These are phyloP conservation scores for Jordanella pulchra DNA, from an alignment of 2,797 vertebrate species.

Conservation along the genomic window DNA sequence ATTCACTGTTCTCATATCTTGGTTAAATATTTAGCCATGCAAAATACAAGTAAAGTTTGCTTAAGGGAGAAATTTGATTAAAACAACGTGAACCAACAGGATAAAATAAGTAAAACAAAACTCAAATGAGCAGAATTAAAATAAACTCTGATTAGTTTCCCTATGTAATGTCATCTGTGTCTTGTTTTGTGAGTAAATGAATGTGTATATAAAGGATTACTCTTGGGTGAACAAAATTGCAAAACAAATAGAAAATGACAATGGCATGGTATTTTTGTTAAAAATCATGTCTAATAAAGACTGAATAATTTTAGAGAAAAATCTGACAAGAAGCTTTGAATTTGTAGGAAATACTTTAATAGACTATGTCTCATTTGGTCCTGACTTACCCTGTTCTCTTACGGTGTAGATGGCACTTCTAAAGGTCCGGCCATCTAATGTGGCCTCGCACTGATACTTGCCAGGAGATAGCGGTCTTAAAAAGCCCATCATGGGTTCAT, in stretches of 20 bases:
- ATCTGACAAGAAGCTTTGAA: neutral
- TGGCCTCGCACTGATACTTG: conserved; percentile 87
- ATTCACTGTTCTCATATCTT: neutral
- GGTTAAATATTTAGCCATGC: neutral
- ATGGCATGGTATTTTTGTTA: neutral
- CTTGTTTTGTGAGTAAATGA: neutral
- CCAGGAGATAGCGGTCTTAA: conserved; percentile 78
- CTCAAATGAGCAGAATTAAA: neutral
- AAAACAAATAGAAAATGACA: neutral
- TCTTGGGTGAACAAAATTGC: neutral
- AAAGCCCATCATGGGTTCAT: conserved; percentile 88
- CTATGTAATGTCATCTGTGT: neutral
- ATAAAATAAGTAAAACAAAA: neutral
- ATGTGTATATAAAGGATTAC: neutral
- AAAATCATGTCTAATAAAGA: neutral
- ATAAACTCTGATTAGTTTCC: neutral
- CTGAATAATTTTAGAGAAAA: neutral
- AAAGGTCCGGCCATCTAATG: conserved; percentile 65
- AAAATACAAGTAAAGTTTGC: neutral
- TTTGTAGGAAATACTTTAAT: neutral
- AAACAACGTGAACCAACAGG: neutral
- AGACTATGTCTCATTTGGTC: neutral
- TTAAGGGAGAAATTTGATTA: neutral
- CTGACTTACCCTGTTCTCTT: conserved; percentile 75
- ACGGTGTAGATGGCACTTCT: conserved; percentile 85